Evolutionary conservation across 2,888 invertebrate genomes (phyloP).

Genomic region (Andrena praecox): DNA sequence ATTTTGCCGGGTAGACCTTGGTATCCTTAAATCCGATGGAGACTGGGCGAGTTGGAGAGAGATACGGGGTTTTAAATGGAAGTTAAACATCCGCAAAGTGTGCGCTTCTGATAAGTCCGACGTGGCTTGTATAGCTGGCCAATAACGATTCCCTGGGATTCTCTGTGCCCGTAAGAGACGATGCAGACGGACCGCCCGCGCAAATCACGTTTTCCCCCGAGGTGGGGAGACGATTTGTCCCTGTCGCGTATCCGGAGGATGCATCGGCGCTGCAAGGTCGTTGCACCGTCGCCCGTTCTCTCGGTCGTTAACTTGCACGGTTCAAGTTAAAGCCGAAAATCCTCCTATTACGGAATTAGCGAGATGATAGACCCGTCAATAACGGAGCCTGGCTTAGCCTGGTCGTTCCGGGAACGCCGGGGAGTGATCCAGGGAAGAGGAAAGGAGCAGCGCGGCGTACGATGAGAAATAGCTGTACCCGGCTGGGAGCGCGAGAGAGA

Average conservation of each 20-base stretch:
- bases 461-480: constrained; percentile 46
- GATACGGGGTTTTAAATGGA: no score
- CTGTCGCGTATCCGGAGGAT: constrained; percentile 48
- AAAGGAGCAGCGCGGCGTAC: constrained; percentile 27
- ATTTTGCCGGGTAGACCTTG: no score
- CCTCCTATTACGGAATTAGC: constrained; percentile 83
- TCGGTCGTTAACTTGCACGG: constrained; percentile 77
- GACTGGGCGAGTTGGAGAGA: no score
- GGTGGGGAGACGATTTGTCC: constrained; percentile 41
- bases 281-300: constrained; percentile 59
- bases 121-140: neutral
- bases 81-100: no score
- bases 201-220: constrained; percentile 26
- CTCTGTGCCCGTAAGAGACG: neutral
- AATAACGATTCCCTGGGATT: constrained; percentile 1
- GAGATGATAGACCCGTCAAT: constrained; percentile 83
- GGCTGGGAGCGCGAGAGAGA: constrained; percentile 8
- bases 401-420: constrained; percentile 74
- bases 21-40: no score
- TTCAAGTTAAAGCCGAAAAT: constrained; percentile 75
- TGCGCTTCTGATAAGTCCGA: no score
- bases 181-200: constrained; percentile 9
- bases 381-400: constrained; percentile 72
- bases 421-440: constrained; percentile 49
- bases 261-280: constrained; percentile 63